Conservation (phyloP, 2,797 vertebrate genomes). For the Schizopygopsis malacanthus region DNA sequence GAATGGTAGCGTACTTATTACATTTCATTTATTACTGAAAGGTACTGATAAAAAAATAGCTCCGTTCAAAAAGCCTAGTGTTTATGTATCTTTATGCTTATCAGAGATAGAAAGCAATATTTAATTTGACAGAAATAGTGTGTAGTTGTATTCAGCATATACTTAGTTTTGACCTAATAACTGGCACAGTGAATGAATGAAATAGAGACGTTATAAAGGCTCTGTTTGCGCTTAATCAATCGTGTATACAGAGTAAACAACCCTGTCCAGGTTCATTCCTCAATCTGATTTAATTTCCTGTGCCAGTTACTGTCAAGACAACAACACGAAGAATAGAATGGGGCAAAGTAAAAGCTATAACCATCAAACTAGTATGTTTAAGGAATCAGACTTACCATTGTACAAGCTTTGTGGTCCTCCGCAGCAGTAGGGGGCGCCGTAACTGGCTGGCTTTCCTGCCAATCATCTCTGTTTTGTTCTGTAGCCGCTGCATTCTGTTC, state of each 20-base stretch:
- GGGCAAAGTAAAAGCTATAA: not conserved
- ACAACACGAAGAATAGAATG: not conserved
- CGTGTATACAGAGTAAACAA: conserved; percentile 23
- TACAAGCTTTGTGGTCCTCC: conserved; percentile 65
- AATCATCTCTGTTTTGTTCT: conserved; percentile 70
- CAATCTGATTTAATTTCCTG: conserved; percentile 29
- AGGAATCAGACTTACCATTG: conserved; percentile 62
- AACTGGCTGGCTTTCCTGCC: conserved; percentile 76
- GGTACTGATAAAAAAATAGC: too few relatives aligned
- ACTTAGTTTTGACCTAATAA: not conserved
- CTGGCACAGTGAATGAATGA: not conserved
- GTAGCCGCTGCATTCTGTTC: conserved; percentile 70
- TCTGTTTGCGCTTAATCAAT: conserved; percentile 23
- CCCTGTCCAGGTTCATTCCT: conserved; percentile 59
- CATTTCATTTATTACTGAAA: not conserved
- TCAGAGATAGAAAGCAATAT: too few relatives aligned
- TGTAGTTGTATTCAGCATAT: not conserved
- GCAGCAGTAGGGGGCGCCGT: conserved; percentile 60
- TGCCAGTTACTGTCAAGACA: not conserved
- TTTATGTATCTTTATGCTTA: not conserved
- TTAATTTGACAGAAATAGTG: too few relatives aligned
- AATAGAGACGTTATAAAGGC: not conserved
- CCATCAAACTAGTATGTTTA: not conserved
- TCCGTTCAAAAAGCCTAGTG: too few relatives aligned
- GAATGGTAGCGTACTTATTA: not conserved